Percentiles rank a stretch among this genome's conserved stretches.
Evolutionary conservation across 1,140 invertebrate genomes (phyloP).

Genomic region (Drosophila santomea): DNA sequence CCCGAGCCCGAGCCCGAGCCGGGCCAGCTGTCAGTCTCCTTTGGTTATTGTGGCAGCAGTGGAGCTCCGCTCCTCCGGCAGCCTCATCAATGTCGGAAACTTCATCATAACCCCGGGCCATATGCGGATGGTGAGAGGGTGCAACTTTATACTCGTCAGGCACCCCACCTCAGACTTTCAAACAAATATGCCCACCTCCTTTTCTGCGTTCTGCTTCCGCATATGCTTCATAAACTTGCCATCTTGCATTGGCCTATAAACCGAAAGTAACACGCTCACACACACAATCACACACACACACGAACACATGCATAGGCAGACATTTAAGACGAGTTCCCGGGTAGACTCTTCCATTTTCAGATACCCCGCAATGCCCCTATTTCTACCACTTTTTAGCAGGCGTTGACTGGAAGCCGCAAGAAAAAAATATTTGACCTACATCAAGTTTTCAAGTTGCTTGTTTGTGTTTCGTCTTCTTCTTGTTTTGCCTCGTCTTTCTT

Average conservation of each 20-base stretch:
- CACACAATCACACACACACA: conserved; percentile 11
- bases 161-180: not conserved
- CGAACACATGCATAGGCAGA: conserved; percentile 16
- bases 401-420: conserved; percentile 45
- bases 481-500: conserved; percentile 26
- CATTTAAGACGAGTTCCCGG: conserved; percentile 49
- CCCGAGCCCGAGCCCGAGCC: not conserved
- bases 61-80: conserved; percentile 42
- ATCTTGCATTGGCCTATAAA: conserved; percentile 77
- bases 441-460: conserved; percentile 83
- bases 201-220: conserved; percentile 30
- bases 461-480: conserved; percentile 67
- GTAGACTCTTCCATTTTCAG: conserved; percentile 24
- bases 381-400: conserved; percentile 37
- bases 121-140: not conserved
- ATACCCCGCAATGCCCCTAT: conserved; percentile 17
- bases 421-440: conserved; percentile 78
- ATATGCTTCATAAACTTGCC: conserved; percentile 70
- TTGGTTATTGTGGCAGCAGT: conserved; percentile 28
- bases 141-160: not conserved
- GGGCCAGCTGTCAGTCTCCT: conserved; percentile 19
- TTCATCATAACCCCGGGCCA: conserved; percentile 37
- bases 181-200: not conserved
- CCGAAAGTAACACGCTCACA: conserved; percentile 63
- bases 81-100: conserved; percentile 50